Evolutionary conservation across 2,113 vertebrate species (phyloP).

Genomic region (Hemichromis elongatus): DNA sequence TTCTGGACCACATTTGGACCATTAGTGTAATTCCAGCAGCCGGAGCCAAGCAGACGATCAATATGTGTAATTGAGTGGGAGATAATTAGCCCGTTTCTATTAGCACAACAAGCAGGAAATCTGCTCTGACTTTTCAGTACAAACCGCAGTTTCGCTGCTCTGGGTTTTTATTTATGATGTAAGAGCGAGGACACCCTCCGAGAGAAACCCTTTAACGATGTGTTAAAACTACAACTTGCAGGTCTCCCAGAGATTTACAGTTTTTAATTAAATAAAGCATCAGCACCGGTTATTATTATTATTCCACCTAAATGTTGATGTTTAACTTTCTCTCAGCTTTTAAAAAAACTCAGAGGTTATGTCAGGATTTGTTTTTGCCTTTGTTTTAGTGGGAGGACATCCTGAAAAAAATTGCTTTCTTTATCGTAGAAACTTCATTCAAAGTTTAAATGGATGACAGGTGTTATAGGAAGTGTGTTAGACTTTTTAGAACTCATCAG

Average conservation of each 20-base stretch:
- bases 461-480: background rate
- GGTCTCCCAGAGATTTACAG: background rate
- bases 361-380: background rate
- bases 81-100: constrained; percentile 27
- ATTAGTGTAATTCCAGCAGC: constrained; percentile 42
- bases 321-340: background rate
- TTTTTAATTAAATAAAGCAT: background rate
- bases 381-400: background rate
- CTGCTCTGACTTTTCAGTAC: background rate
- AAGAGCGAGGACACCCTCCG: background rate
- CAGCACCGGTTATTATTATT: background rate
- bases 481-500: background rate
- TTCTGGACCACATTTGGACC: constrained; percentile 14
- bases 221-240: background rate
- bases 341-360: no score
- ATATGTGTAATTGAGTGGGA: constrained; percentile 47
- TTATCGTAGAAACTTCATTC: background rate
- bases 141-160: background rate
- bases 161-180: background rate
- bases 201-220: background rate
- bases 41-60: constrained; percentile 11
- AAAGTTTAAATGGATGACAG: background rate
- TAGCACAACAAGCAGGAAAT: constrained; percentile 30
- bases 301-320: background rate
- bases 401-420: background rate